phyloP scores from a whole-genome alignment of 2,888 invertebrate species.

The Leptopilina myrica region DNA sequence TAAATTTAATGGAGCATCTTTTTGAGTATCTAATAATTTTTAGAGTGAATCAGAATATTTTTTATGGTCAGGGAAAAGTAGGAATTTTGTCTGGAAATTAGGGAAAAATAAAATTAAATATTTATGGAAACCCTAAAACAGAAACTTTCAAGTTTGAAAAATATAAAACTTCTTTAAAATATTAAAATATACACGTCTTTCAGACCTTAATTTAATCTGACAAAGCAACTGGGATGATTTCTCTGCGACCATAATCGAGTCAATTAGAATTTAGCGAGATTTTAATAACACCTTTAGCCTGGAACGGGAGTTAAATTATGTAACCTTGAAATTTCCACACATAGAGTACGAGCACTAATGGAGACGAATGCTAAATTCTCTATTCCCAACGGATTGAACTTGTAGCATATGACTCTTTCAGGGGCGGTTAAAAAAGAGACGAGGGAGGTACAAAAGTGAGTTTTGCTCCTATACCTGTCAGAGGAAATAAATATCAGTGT shows the following conservation, averaged over 20 bases:
- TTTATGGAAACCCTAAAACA: too few species aligned
- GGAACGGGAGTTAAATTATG: constrained; percentile 4
- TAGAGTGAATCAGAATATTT: too few species aligned
- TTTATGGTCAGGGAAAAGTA: too few species aligned
- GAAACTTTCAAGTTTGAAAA: too few species aligned
- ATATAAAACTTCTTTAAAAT: too few species aligned
- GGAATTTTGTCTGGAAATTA: too few species aligned
- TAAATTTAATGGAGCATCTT: too few species aligned
- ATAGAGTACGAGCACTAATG: neutral
- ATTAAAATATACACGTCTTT: too few species aligned
- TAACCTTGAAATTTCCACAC: constrained; percentile 35
- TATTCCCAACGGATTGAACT: constrained; percentile 17
- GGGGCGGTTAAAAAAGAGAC: too few species aligned
- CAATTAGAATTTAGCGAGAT: constrained; percentile 32
- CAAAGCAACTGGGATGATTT: neutral
- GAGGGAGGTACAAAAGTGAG: neutral
- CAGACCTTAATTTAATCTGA: too few species aligned
- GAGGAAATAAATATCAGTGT: constrained; percentile 2
- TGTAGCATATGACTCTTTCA: neutral
- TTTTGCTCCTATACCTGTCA: constrained; percentile 1
- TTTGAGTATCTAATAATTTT: too few species aligned
- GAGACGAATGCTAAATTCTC: constrained; percentile 27
- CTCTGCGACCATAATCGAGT: neutral
- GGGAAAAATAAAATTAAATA: too few species aligned
- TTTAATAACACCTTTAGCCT: constrained; percentile 21